Evolutionary conservation across 2,113 vertebrate species (phyloP).

Genomic region (Patagioenas fasciata): DNA sequence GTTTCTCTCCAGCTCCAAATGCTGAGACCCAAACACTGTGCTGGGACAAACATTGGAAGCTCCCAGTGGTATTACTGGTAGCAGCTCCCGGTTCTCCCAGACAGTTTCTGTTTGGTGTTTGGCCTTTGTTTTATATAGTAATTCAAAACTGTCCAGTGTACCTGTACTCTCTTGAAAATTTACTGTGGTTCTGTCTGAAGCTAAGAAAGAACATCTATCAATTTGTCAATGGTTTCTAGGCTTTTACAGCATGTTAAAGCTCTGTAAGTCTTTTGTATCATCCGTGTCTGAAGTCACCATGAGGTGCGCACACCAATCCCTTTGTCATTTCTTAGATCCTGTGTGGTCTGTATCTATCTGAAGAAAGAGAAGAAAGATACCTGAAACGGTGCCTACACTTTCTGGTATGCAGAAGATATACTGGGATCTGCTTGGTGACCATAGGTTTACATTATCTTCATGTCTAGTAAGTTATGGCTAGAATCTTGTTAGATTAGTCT

Average conservation of each 20-base stretch:
- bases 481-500: background rate
- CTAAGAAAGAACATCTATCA: background rate
- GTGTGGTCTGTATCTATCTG: background rate
- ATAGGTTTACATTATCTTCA: background rate
- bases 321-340: background rate
- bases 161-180: background rate
- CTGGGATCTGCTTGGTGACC: background rate
- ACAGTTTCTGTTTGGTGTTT: background rate
- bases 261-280: background rate
- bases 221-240: constrained; percentile 11
- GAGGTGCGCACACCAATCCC: background rate
- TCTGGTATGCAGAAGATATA: background rate
- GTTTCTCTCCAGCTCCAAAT: background rate
- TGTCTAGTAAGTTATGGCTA: background rate
- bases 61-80: background rate
- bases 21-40: background rate
- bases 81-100: background rate
- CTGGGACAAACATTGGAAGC: background rate
- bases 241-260: background rate
- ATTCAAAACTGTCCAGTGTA: background rate
- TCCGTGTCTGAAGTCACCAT: background rate
- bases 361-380: background rate
- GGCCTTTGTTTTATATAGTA: background rate
- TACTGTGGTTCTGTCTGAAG: background rate
- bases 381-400: background rate